Evolutionary conservation across 2,888 invertebrate species (phyloP).

Genomic region (Plutella xylostella): DNA sequence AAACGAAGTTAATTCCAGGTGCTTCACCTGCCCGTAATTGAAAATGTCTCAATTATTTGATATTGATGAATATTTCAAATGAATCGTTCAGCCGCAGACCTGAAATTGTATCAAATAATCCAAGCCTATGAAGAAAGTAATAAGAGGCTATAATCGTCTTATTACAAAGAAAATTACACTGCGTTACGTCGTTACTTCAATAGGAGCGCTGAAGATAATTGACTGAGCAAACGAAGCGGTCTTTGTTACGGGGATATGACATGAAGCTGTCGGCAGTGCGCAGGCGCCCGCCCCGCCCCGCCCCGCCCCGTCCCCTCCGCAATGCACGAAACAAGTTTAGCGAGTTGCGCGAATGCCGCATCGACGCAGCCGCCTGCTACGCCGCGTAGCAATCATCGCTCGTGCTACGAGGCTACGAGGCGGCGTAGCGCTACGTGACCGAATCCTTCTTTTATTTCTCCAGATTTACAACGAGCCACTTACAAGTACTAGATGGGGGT

Average conservation of each 20-base stretch:
- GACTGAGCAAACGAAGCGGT: constrained; percentile 50
- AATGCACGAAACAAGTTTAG: constrained; percentile 27
- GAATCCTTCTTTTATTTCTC: not conserved
- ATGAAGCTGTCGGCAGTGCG: constrained; percentile 38
- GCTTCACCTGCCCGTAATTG: no score
- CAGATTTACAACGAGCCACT: no score
- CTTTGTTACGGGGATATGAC: constrained; percentile 47
- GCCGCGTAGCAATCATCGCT: constrained; percentile 7
- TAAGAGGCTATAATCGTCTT: not conserved
- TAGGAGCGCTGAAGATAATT: constrained; percentile 43
- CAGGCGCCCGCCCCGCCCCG: constrained; percentile 46
- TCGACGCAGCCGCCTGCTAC: constrained; percentile 13
- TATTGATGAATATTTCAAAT: no score
- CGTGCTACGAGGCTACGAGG: constrained; percentile 13
- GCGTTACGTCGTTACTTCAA: constrained; percentile 30
- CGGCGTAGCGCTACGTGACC: constrained; percentile 28
- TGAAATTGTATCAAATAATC: no score
- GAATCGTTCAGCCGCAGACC: no score
- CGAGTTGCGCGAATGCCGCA: constrained; percentile 15
- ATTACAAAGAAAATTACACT: constrained; percentile 19
- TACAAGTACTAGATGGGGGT: no score
- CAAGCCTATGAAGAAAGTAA: not conserved
- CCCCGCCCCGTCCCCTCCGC: constrained; percentile 35
- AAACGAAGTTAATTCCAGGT: no score
- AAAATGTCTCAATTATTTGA: no score